Evolutionary conservation across 92 coral and sea anemone species (phyloP).

Genomic region (Porites lobata): DNA sequence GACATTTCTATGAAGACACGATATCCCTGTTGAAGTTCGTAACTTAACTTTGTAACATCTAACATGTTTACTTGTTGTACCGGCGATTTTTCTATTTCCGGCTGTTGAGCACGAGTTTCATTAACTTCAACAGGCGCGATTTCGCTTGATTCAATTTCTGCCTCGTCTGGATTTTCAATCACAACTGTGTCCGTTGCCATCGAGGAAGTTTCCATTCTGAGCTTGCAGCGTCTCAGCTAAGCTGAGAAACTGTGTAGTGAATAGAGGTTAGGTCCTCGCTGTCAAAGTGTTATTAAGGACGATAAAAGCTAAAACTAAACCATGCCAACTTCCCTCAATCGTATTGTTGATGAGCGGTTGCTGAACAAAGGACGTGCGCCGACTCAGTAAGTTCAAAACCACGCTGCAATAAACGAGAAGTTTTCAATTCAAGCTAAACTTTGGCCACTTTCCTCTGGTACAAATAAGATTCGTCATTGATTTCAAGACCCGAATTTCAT

Average conservation of each 20-base stretch:
- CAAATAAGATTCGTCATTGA: neutral
- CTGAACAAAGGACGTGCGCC: conserved; percentile 82
- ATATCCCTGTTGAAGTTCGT: conserved; percentile 96
- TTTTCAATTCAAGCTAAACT: neutral
- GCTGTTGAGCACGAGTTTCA: conserved; percentile 59
- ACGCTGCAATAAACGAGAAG: conserved; percentile 18
- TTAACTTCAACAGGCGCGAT: conserved; percentile 61
- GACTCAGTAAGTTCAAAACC: conserved; percentile 58
- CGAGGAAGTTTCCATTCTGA: conserved; percentile 35
- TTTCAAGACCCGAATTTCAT: neutral
- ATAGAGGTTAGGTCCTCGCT: neutral
- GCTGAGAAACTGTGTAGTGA: neutral
- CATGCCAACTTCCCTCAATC: conserved; percentile 65
- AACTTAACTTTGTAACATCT: conserved; percentile 87
- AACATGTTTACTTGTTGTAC: conserved; percentile 58
- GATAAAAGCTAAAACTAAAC: conserved; percentile 44
- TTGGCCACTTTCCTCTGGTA: neutral
- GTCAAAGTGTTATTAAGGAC: conserved; percentile 13
- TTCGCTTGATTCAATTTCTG: conserved; percentile 38
- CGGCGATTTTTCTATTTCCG: conserved; percentile 65
- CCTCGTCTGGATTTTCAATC: conserved; percentile 52
- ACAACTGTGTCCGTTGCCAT: conserved; percentile 68
- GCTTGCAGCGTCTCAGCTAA: neutral
- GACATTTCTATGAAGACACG: conserved; percentile 88
- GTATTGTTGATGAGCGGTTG: conserved; percentile 93